These are phyloP conservation scores for Acanthosepion pharaonis DNA, from an alignment of 2,888 invertebrate genomes.

Conservation along the genomic window DNA sequence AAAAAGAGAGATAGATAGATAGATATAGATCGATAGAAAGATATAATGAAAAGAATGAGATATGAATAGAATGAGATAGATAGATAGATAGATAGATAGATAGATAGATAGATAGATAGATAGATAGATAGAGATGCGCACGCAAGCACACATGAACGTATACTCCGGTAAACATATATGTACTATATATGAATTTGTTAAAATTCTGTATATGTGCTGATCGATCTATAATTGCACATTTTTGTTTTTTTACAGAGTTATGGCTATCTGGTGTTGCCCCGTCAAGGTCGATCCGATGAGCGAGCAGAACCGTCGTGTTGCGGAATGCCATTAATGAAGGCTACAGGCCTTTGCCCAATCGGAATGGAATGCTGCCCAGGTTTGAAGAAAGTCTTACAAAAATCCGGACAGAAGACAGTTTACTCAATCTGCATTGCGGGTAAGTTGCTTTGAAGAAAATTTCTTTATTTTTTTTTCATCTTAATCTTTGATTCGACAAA, in stretches of 20 bases:
- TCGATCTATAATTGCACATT: not conserved
- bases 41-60: too few relatives aligned
- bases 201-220: not conserved
- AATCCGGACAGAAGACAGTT: conserved; percentile 39
- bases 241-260: not conserved
- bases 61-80: too few relatives aligned
- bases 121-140: not conserved
- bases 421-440: conserved; percentile 38
- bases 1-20: too few relatives aligned
- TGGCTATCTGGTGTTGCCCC: conserved; percentile 35
- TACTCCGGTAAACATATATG: not conserved
- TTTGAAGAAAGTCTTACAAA: conserved; percentile 43
- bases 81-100: not conserved
- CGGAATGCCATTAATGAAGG: conserved; percentile 37
- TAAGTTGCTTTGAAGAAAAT: not conserved
- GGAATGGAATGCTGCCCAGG: conserved; percentile 45
- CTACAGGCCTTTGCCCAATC: conserved; percentile 3
- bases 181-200: not conserved
- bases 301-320: not conserved
- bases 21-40: too few relatives aligned
- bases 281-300: conserved; percentile 37
- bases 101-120: not conserved
- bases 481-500: too few relatives aligned
- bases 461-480: too few relatives aligned
- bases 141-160: not conserved